Conservation (phyloP, 2,113 vertebrate species). For the Ursus arctos region DNA sequence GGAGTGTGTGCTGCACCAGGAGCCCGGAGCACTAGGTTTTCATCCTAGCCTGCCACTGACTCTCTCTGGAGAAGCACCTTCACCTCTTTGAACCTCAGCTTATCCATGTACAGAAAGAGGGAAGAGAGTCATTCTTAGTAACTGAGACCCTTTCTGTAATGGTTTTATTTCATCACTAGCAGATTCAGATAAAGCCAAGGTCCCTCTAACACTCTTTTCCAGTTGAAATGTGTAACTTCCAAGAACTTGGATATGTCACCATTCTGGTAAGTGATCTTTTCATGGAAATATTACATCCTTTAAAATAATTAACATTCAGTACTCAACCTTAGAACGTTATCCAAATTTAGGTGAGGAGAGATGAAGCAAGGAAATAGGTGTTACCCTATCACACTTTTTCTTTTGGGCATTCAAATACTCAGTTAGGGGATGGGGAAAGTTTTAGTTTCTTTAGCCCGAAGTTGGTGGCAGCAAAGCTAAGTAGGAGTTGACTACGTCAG, state of each 20-base stretch:
- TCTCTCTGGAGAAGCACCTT: background rate
- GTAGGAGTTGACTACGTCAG: background rate
- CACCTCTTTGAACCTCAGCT: background rate
- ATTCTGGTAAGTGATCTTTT: slow-evolving; percentile 36
- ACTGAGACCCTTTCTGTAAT: background rate
- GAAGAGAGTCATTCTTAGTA: background rate
- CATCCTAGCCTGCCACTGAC: background rate
- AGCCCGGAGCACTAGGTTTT: background rate
- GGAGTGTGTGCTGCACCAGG: background rate
- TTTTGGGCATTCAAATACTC: slow-evolving; percentile 37
- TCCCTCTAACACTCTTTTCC: background rate
- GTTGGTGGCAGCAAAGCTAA: background rate
- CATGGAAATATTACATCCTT: slow-evolving; percentile 51
- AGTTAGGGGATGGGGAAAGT: background rate
- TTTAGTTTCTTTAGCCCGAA: slow-evolving; percentile 19
- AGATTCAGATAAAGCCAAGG: background rate
- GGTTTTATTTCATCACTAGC: slow-evolving; percentile 8
- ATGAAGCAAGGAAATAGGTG: slow-evolving; percentile 31
- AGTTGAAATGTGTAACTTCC: background rate
- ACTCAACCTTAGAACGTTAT: slow-evolving; percentile 59
- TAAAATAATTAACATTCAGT: slow-evolving; percentile 69
- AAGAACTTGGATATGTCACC: slow-evolving; percentile 46
- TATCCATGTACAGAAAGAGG: background rate
- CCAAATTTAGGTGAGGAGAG: slow-evolving; percentile 68
- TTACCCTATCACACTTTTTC: background rate